Conservation (phyloP, 2,888 invertebrate genomes). For the Vanessa cardui region DNA sequence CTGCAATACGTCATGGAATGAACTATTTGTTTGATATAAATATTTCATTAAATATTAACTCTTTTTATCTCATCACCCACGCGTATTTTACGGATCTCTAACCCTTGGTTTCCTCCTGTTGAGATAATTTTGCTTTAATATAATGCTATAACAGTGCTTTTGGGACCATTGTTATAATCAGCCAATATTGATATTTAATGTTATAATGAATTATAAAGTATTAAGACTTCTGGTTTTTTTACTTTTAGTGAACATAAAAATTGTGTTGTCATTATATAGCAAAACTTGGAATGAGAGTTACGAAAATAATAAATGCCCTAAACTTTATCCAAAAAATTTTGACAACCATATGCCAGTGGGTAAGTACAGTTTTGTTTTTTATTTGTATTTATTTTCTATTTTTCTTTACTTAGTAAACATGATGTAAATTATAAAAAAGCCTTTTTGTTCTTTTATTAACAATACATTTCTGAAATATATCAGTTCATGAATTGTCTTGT, state of each 20-base stretch:
- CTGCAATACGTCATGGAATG: constrained; percentile 20
- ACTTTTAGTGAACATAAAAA: constrained; percentile 54
- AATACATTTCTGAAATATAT: too few species aligned
- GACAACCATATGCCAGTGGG: constrained; percentile 82
- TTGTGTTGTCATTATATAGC: constrained; percentile 65
- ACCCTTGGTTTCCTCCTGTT: constrained; percentile 50
- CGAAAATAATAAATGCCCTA: constrained; percentile 79
- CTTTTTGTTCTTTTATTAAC: too few species aligned
- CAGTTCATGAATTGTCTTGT: too few species aligned
- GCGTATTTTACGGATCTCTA: constrained; percentile 50
- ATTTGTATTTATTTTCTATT: constrained; percentile 2
- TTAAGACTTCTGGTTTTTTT: constrained; percentile 52
- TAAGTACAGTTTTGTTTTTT: constrained; percentile 53
- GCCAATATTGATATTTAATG: constrained; percentile 27
- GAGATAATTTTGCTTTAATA: constrained; percentile 34
- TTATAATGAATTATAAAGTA: constrained; percentile 39
- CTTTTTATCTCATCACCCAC: constrained; percentile 58
- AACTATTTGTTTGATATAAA: constrained; percentile 35
- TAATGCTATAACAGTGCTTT: constrained; percentile 28
- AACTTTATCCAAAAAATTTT: constrained; percentile 81
- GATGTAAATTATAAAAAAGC: too few species aligned
- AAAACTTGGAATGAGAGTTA: constrained; percentile 77
- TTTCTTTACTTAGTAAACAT: not conserved
- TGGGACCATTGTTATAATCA: constrained; percentile 29
- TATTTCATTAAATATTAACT: constrained; percentile 40